Percentiles rank a stretch among this genome's conserved stretches.
Evolutionary conservation across 2,113 vertebrate genomes (phyloP).

Genomic region (Rhabdornis inornatus): DNA sequence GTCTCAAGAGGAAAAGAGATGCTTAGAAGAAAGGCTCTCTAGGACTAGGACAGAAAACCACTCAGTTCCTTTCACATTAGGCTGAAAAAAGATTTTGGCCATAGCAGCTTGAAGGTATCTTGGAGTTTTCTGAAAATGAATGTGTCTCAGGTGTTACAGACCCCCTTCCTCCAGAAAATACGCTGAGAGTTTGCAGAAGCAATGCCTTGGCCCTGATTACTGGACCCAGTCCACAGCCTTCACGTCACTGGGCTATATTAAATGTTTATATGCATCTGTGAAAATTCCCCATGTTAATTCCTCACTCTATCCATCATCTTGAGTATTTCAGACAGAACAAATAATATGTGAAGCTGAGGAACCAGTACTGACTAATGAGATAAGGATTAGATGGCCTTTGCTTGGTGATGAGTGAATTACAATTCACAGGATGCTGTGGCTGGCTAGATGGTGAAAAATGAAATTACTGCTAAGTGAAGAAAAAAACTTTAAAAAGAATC

Average conservation of each 20-base stretch:
- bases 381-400: constrained; percentile 14
- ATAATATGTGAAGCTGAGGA: not conserved
- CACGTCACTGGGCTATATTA: not conserved
- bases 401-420: constrained; percentile 23
- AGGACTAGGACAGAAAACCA: not conserved
- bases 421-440: not conserved
- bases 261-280: not conserved
- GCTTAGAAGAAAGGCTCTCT: not conserved
- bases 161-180: not conserved
- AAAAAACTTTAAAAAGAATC: not conserved
- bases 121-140: not conserved
- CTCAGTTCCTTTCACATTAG: not conserved
- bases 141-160: not conserved
- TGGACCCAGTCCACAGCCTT: not conserved
- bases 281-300: not conserved
- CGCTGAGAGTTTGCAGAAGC: not conserved
- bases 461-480: not conserved
- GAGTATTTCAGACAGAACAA: not conserved
- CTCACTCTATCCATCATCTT: not conserved
- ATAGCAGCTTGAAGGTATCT: not conserved
- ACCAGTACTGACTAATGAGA: not conserved
- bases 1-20: not conserved
- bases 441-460: not conserved
- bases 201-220: not conserved
- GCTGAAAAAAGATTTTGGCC: not conserved